These are phyloP conservation scores for Bombyx mandarina DNA, from an alignment of 1,140 invertebrate species.

Conservation along the genomic window DNA sequence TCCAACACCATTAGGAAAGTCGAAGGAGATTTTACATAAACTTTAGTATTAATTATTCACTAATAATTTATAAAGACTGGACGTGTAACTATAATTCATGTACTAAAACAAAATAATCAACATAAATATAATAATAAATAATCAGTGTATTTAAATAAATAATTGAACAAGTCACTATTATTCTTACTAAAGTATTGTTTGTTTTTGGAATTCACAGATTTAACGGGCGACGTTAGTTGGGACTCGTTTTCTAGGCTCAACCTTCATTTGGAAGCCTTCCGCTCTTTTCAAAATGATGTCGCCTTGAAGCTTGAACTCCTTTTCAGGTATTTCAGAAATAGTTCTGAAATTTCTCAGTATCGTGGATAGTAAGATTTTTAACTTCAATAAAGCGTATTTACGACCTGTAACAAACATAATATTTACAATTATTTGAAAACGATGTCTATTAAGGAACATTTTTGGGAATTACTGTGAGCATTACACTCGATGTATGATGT, in stretches of 20 bases:
- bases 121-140: too few relatives aligned
- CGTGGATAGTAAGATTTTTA: slow-evolving; percentile 89
- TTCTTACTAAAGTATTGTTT: too few relatives aligned
- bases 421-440: not conserved
- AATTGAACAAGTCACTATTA: too few relatives aligned
- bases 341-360: slow-evolving; percentile 87
- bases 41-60: too few relatives aligned
- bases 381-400: slow-evolving; percentile 90
- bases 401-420: slow-evolving; percentile 70
- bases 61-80: too few relatives aligned
- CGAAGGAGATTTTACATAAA: too few relatives aligned
- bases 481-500: too few relatives aligned
- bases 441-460: not conserved
- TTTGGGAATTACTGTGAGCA: not conserved
- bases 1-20: too few relatives aligned
- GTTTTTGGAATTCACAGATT: too few relatives aligned
- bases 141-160: too few relatives aligned
- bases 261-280: slow-evolving; percentile 81
- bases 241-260: slow-evolving; percentile 75
- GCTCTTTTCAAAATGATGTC: slow-evolving; percentile 88
- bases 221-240: slow-evolving; percentile 9
- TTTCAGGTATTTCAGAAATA: slow-evolving; percentile 77
- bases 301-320: slow-evolving; percentile 81
- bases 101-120: too few relatives aligned
- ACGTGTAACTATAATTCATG: too few relatives aligned